phyloP scores from a whole-genome alignment of 2,797 vertebrate species.

The Diglossa cyanea region DNA sequence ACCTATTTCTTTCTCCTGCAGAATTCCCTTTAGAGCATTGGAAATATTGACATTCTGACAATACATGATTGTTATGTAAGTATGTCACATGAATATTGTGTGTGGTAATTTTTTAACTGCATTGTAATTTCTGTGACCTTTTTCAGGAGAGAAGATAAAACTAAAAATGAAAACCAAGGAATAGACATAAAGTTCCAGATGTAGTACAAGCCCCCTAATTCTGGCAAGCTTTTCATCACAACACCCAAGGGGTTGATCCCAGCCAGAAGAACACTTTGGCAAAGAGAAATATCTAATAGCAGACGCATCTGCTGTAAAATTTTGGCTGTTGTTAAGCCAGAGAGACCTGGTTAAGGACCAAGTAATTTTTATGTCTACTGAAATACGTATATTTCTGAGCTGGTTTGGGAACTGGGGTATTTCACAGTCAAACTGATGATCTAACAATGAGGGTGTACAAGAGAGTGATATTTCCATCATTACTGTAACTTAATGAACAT shows the following conservation, averaged over 20 bases:
- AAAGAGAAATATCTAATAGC: slow-evolving; percentile 31
- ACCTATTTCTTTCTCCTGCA: not conserved
- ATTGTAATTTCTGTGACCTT: not conserved
- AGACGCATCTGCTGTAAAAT: slow-evolving; percentile 37
- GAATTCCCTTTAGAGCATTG: not conserved
- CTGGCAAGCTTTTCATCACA: not conserved
- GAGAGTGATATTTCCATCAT: not conserved
- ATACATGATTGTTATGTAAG: not conserved
- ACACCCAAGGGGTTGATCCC: not conserved
- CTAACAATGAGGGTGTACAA: not conserved
- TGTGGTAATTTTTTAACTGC: not conserved
- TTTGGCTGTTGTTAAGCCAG: slow-evolving; percentile 45
- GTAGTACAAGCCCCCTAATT: not conserved
- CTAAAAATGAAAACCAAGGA: not conserved
- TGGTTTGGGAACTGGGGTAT: slow-evolving; percentile 1
- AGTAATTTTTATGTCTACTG: not conserved
- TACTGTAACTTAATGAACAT: not conserved
- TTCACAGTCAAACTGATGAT: slow-evolving; percentile 9
- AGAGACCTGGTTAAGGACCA: not conserved
- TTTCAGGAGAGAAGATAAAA: not conserved
- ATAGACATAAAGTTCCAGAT: not conserved
- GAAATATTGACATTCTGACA: not conserved
- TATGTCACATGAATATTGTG: not conserved
- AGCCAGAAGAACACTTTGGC: slow-evolving; percentile 55
- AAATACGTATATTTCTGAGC: not conserved